A percentile compares a stretch with the other conserved stretches of the same genome.
Conservation (phyloP, 2,113 vertebrate genomes). For the Pygoscelis antarcticus region DNA sequence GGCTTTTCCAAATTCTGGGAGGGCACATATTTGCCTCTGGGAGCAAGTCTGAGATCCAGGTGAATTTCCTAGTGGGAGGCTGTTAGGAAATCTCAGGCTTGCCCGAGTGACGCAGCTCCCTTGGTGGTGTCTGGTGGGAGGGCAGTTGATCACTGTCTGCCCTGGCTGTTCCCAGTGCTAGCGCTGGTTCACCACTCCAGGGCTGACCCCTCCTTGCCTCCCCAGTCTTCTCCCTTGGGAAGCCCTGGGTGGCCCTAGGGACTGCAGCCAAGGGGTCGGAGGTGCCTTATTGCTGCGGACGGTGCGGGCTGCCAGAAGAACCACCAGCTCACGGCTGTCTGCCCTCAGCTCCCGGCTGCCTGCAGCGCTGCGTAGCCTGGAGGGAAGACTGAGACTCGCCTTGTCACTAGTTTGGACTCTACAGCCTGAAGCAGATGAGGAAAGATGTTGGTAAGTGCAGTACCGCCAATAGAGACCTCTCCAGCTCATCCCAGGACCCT, state of each 20-base stretch:
- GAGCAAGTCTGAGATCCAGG: background rate
- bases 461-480: background rate
- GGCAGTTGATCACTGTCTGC: background rate
- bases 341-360: background rate
- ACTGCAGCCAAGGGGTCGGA: background rate
- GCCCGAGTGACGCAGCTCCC: background rate
- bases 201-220: background rate
- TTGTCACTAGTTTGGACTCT: background rate
- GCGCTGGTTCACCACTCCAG: fast-evolving
- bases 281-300: background rate
- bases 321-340: background rate
- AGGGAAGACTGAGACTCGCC: background rate
- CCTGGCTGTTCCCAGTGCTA: background rate
- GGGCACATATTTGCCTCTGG: background rate
- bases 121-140: background rate
- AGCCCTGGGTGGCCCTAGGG: background rate
- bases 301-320: background rate
- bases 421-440: background rate
- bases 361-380: background rate
- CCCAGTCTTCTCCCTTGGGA: background rate
- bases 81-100: background rate
- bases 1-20: background rate
- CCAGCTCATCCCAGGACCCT: background rate
- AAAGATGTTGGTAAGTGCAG: background rate
- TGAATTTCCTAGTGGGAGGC: background rate